Conservation (phyloP, 2,113 vertebrate species). For the Lamprologus ornatipinnis region DNA sequence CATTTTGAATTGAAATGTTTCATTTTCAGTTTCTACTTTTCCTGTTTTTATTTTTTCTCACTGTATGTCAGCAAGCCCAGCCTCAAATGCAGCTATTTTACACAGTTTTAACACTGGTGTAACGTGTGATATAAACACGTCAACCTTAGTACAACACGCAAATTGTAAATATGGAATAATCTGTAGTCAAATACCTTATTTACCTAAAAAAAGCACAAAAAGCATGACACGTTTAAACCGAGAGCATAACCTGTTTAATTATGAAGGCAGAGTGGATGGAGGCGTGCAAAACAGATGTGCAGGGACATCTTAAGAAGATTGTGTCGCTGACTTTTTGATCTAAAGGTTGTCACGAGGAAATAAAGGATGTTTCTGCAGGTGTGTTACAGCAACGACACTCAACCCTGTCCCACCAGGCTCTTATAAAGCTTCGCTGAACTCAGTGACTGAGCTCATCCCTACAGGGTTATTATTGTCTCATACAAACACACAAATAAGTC, state of each 20-base stretch:
- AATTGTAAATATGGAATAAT: neutral
- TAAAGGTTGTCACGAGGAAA: neutral
- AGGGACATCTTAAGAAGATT: neutral
- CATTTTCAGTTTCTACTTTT: neutral
- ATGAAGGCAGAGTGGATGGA: neutral
- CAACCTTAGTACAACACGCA: neutral
- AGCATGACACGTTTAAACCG: fast-evolving
- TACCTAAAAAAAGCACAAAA: neutral
- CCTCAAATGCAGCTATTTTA: neutral
- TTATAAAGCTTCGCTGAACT: neutral
- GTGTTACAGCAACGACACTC: neutral
- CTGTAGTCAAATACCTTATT: neutral
- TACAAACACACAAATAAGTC: neutral
- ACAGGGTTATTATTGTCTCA: neutral
- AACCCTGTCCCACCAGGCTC: neutral
- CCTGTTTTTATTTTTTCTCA: neutral
- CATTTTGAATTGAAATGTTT: neutral
- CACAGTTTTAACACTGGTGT: neutral
- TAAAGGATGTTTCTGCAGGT: neutral
- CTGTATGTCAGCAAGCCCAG: neutral
- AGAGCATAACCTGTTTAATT: neutral
- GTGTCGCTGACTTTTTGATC: neutral
- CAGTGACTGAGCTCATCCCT: neutral
- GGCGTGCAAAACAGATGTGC: neutral
- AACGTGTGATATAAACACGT: neutral